Evolutionary conservation across 2,113 vertebrate genomes (phyloP), one percentile per base, ranked within the genome.

Genomic region (Sinocyclocheilus anophthalmus): DNA sequence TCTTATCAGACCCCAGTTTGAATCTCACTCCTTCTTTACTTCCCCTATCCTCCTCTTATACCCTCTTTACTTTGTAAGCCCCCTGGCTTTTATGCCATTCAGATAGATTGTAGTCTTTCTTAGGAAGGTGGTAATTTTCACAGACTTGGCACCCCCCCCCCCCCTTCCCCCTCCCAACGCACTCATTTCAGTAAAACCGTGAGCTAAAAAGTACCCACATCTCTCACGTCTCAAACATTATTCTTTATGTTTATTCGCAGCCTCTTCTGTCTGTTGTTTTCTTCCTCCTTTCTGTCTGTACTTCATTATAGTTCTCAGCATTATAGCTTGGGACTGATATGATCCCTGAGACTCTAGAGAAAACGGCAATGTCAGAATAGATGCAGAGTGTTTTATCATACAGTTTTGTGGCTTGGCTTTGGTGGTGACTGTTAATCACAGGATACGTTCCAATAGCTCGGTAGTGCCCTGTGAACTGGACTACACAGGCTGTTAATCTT

Each of bases 101-200:
- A 76, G 59, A 76, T 83, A 63, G 79, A 86, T 83, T 83, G 85
- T 67, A 83, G 85, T 86, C 57, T 83, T 83, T 76, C 61, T 83
- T 77, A n/a, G 72, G 75, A 87, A 87, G 72, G 81, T 83, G 30
- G 81, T 76, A 24, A 67, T 87, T 75, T 87, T 87, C 59, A 30
- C 81, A 67, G 16, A 11, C 73, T 79, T 80, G 69, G n/a, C n/a
- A 53, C 45, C 70, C 6, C 53, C 48, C 6, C 53, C 48, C 69
- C 26, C 78, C 26, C 18, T 22, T 30, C 42, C 14, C 33, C 9
- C 14, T 20, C 37, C 61, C 26, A 4, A 57, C 8, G n/a, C 73
- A 65, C 48, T 70, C 13, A 20, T 11, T 59, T 73, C 13, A 73
- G 48, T 59, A 42, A n/a, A n/a, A 84, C 50, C 0, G 48, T 73